These are phyloP conservation scores for Myotis yumanensis DNA, from an alignment of 2,113 vertebrate species.

Conservation along the genomic window DNA sequence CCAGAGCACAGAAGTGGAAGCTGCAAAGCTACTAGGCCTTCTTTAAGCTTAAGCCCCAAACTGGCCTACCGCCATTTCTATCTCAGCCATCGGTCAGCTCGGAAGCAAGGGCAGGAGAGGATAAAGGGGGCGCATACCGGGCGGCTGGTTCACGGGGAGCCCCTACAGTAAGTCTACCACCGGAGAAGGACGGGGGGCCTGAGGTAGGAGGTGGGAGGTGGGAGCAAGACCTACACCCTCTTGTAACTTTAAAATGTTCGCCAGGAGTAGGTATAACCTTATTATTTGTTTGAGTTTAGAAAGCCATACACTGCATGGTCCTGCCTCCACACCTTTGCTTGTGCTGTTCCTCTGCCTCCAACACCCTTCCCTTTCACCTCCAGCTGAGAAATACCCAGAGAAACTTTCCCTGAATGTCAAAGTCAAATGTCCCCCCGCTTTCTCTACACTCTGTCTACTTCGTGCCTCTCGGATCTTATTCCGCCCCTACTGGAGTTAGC, in stretches of 20 bases:
- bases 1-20: too few species aligned
- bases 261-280: rapidly evolving
- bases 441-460: neutral
- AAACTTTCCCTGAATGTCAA: neutral
- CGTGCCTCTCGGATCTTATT: neutral
- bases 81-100: neutral
- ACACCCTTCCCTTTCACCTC: neutral
- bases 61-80: neutral
- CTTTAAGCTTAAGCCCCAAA: neutral
- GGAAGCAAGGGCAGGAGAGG: neutral
- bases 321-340: neutral
- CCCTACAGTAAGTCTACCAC: neutral
- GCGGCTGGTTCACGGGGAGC: neutral
- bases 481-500: too few species aligned
- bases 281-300: neutral
- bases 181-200: neutral
- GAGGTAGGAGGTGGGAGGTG: neutral
- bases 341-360: neutral
- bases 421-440: neutral
- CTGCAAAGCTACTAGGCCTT: neutral
- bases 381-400: neutral
- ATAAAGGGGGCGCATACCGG: rapidly evolving
- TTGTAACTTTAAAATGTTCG: neutral
- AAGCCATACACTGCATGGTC: neutral
- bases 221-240: neutral